Conservation (phyloP, 2,888 invertebrate species). For the Onchidella celtica region DNA sequence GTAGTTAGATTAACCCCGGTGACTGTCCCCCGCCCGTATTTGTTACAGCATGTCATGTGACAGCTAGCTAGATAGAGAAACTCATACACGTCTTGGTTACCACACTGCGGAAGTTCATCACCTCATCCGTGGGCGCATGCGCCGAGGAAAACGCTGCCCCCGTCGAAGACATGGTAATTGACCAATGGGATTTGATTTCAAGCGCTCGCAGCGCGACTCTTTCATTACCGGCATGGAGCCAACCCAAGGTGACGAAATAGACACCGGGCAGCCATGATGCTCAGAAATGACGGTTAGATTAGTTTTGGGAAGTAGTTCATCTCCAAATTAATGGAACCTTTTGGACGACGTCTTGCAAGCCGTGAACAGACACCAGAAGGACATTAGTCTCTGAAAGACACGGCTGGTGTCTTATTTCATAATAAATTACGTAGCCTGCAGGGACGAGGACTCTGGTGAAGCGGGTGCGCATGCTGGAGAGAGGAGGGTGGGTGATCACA, state of each 20-base stretch:
- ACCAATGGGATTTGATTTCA: conserved; percentile 33
- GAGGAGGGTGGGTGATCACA: conserved; percentile 2
- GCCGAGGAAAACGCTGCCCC: not conserved
- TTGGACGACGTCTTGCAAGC: not conserved
- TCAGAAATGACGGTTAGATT: conserved; percentile 32
- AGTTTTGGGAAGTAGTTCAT: conserved; percentile 16
- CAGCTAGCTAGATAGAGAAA: not conserved
- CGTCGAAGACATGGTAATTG: conserved; percentile 27
- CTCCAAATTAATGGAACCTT: conserved; percentile 33
- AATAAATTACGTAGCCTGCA: conserved; percentile 40
- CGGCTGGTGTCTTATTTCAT: conserved; percentile 18
- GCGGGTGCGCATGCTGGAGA: conserved; percentile 1
- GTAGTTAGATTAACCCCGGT: no score
- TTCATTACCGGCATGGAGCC: conserved; percentile 4
- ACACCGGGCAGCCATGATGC: conserved; percentile 6
- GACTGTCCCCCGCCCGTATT: no score
- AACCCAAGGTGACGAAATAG: conserved; percentile 16
- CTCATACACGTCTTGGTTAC: conserved; percentile 24
- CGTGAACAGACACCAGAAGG: conserved; percentile 26
- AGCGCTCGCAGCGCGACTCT: not conserved
- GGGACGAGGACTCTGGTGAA: conserved; percentile 4
- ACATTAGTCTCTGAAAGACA: conserved; percentile 21
- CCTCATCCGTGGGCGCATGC: conserved; percentile 6
- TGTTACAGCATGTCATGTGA: no score
- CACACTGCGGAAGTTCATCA: conserved; percentile 32